Evolutionary conservation across 2,797 vertebrate genomes (phyloP), one percentile per base, ranked within the genome.

Genomic region (Smutsia temminckii): DNA sequence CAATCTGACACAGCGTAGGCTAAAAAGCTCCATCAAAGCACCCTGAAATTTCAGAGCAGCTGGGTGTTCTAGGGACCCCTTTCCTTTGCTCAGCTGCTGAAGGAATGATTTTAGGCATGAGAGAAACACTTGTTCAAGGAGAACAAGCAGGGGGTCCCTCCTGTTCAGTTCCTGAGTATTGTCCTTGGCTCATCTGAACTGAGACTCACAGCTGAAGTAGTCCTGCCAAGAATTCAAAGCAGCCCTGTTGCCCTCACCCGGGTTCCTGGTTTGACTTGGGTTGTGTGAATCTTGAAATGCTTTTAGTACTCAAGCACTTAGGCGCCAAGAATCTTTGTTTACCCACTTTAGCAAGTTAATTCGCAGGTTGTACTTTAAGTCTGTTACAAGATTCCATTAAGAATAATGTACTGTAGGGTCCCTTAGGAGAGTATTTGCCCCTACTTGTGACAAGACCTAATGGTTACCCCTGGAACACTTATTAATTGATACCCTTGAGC

Each of bases 321-420:
- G 95, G 85, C 13, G 6, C 93, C 96, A 85, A 85, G 90, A 80
- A 81, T 97, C 96, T 97, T 93, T 90, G 92, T 95, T 93, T 49
- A 97, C 83, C 74, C 78, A 79, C 95, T 63, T 95, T n/a, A 94
- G 74, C 94, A 84, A 96, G 87, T 95, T 91, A 94, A 95, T 96
- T 88, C 87, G 51, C 77, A 86, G 68, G 78, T 72, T 91, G 51
- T 88, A 40, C 49, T 92, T 72, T 74, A 92, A 94, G 51, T 81
- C 85, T 93, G 59, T 85, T 95, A 92, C 37, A 80, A 78, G 66
- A 78, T 87, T 96, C 96, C 95, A 96, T 89, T 80, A 91, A 93
- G 95, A 92, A 77, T 87, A 91, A 93, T 59, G 57, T 59, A 85
- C 51, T 53, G 13, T 80, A 25, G 37, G 66, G 37, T 86, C 95